Evolutionary conservation across 2,888 invertebrate genomes (phyloP).

Genomic region (Melanchra persicariae): DNA sequence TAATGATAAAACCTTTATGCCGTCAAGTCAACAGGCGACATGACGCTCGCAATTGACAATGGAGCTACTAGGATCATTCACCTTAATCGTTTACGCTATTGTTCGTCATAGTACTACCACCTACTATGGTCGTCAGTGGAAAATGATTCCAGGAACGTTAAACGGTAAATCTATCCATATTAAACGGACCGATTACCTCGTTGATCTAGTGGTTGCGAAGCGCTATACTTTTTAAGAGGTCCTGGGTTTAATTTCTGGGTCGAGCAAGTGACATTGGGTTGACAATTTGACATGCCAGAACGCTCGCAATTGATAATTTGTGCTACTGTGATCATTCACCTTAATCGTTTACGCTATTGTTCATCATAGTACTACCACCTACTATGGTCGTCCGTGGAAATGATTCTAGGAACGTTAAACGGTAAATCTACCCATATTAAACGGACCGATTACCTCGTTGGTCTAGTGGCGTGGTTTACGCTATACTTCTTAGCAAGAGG

Average conservation of each 20-base stretch:
- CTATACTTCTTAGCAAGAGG: too few relatives aligned
- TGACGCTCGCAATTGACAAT: conserved; percentile 28
- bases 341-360: conserved; percentile 46
- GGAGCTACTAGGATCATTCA: conserved; percentile 47
- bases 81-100: conserved; percentile 43
- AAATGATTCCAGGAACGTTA: background rate
- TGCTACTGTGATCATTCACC: conserved; percentile 49
- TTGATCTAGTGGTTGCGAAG: too few relatives aligned
- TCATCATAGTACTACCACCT: conserved; percentile 20
- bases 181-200: background rate
- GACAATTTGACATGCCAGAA: too few relatives aligned
- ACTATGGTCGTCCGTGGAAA: background rate
- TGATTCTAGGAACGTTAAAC: background rate
- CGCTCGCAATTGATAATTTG: conserved; percentile 30
- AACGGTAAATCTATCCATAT: background rate
- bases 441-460: too few relatives aligned
- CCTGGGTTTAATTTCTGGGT: too few relatives aligned
- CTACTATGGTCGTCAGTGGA: background rate
- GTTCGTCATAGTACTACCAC: conserved; percentile 33
- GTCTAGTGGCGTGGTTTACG: too few relatives aligned
- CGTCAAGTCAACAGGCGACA: conserved; percentile 28
- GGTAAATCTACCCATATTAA: background rate
- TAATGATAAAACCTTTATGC: conserved; percentile 24
- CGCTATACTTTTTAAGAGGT: too few relatives aligned
- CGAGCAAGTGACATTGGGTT: too few relatives aligned